Base-by-base conservation (phyloP, 2,113 vertebrate genomes). In the Anoura caudifer region DNA sequence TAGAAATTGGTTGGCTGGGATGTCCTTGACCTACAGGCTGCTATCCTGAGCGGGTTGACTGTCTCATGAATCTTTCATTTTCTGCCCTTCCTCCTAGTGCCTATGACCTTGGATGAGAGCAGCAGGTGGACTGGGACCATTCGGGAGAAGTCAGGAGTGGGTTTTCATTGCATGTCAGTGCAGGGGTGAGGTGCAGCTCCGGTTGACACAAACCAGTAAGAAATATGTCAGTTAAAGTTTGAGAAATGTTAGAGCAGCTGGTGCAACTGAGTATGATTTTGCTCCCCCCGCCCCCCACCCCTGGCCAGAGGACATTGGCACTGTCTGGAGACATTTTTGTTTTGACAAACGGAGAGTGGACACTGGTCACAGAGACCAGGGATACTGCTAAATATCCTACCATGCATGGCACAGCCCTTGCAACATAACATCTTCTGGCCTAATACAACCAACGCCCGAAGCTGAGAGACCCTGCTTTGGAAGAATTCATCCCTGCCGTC, bases 381-480 rank as follows among this genome's bases (percentile, higher is more conserved):
- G 14, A 20, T 69, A 2, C 28, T 36, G 20, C 9, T 67, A 61
- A 26, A 28, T 61, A 28, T 61, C 59, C 59, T 28, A 13, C 59
- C 12, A 12, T 28, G 24, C 24, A 61, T 1, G 76, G 67, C 26
- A 6, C 16, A 80, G 20, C 26, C 20, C 14, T 4, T 16, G 24
- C 3, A 59, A 11, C 54, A 61, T 5, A 15, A n/a, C 33, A 20
- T 22, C 17, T 38, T 36, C 17, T 7, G 69, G 17, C 7, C n/a
- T 24, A 38, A 17, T 45, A 16, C 0, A 5, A 80, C 52, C 0
- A 38, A 31, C 9, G 52, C 8, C 3, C 1, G 47, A 28, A 24
- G 12, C 7, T 28, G 20, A 73, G n/a, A 69, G 8, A 81, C 33
- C 4, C 69, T 61, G 28, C 7, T 65, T 84, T 70, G 16, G 4